These are phyloP conservation scores for Laticauda laticaudata DNA, from an alignment of 2,113 vertebrate species.

Conservation along the genomic window DNA sequence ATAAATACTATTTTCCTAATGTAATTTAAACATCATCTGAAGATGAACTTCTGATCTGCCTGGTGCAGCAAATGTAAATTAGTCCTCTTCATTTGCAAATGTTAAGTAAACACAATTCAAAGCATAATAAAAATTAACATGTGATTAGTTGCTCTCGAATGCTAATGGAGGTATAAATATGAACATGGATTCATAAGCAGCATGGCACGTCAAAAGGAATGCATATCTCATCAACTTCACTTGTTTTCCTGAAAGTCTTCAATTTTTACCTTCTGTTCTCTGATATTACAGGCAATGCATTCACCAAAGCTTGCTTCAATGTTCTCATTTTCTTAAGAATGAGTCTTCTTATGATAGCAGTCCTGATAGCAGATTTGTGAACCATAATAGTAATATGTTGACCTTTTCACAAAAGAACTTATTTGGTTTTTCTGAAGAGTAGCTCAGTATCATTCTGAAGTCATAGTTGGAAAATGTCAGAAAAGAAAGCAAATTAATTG, in stretches of 20 bases:
- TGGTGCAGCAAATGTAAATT: background rate
- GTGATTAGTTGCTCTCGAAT: background rate
- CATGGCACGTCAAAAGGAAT: background rate
- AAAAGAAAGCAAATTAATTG: conserved; percentile 21
- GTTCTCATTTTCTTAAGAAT: background rate
- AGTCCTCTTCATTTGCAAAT: background rate
- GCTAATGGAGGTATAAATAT: background rate
- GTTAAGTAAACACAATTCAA: background rate
- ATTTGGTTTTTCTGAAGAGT: conserved; percentile 29
- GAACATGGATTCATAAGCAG: background rate
- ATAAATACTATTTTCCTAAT: background rate
- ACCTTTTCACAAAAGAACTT: conserved; percentile 22
- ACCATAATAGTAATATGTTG: conserved; percentile 8
- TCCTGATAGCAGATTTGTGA: conserved; percentile 16
- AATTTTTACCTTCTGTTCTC: background rate
- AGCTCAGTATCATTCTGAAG: conserved; percentile 22
- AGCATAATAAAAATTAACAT: background rate
- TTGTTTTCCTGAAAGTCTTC: background rate
- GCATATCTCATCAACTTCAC: background rate
- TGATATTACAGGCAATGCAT: background rate
- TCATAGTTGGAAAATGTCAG: conserved; percentile 31
- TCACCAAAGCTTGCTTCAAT: background rate
- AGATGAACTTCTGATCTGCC: background rate
- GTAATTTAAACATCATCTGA: background rate
- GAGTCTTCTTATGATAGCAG: background rate